Base-by-base conservation (phyloP, 2,113 vertebrate species). In the Gracilinanus agilis region DNA sequence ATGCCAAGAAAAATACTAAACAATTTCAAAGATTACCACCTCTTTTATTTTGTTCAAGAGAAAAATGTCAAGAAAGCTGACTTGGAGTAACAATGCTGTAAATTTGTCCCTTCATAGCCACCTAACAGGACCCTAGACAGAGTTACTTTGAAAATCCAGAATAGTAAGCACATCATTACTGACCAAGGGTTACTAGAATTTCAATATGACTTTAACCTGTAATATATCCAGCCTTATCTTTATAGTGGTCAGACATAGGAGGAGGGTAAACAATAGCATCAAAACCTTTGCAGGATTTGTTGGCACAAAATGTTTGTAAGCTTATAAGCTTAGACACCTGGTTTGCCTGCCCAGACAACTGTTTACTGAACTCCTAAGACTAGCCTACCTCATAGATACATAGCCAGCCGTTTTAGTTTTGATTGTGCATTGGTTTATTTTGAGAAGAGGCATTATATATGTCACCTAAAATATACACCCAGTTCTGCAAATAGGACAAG, bases 141-240 rank as follows among this genome's bases (percentile, higher is more conserved):
- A 23, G 67, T 83, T 83, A 40, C n/a, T 83, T 34, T 83, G 34
- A 40, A 83, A 40, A 83, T 40, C 19, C 67, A 83, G 67, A 40
- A 83, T 40, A 83, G 67, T 83, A 40, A 40, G 19, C 40, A 83
- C 67, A 83, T 83, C n/a, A 9, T 21, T 40, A 40, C 67, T 83
- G n/a, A 83, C n/a, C 67, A 83, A 83, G 67, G 19, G 6, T n/a
- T 83, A 83, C 67, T 83, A 83, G 67, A 83, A 83, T 83, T 83
- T 83, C 67, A 83, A 40, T 83, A 83, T 83, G 67, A 83, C 67
- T 83, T 83, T 83, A 83, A n/a, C n/a, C 67, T 83, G 67, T 83
- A 83, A 83, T 40, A 83, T 83, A 83, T 83, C 67, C n/a, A 83
- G 19, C 7, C 67, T 83, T 83, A 83, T 83, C 67, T 83, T 83